Base-by-base conservation (phyloP, 2,888 invertebrate genomes). In the Tortrix viridana region DNA sequence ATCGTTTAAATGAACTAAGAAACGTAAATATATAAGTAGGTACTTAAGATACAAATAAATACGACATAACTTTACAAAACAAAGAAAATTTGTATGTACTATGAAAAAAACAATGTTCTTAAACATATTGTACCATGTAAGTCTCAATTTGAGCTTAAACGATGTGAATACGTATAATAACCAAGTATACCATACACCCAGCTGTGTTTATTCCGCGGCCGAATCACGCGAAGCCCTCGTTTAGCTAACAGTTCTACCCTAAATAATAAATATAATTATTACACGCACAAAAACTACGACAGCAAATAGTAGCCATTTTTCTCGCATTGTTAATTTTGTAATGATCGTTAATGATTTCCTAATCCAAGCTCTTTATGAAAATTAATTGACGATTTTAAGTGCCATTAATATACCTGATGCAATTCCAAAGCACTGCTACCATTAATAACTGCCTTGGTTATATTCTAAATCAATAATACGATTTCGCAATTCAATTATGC, bases 221-320 rank as follows among this genome's bases (percentile, higher is more conserved):
- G 61, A 64, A 66, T 66, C 85, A 84, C 81, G 83, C 85, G 68
- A 83, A 71, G 65, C 74, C 73, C 77, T 84, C 79, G 78, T 85
- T 84, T 80, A 70, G 67, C 64, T 70, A 69, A 71, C 73, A 72
- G 70, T 73, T 60, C 64, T 56, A 67, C 65, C 69, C 69, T 73
- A 72, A 75, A 77, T 75, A 76, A 78, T 73, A 75, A 74, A 77
- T 73, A 71, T 56, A n/a, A n/a, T n/a, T n/a, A 71, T 67, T 69
- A 70, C 67, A 69, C 68, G 72, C 66, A 65, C 65, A 55, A 60
- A 48, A 62, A 65, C 46, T 50, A 53, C 63, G 53, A 47, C 32
- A n/a, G n/a, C n/a, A 56, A 54, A 59, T 57, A 48, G 32, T 48
- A 43, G 37, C 52, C 12, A 47, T 56, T 56, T 65, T 56, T 61